A percentile compares a stretch with the other conserved stretches of the same genome.
Conservation (phyloP, 1,140 invertebrate genomes). For the Drosophila arizonae region DNA sequence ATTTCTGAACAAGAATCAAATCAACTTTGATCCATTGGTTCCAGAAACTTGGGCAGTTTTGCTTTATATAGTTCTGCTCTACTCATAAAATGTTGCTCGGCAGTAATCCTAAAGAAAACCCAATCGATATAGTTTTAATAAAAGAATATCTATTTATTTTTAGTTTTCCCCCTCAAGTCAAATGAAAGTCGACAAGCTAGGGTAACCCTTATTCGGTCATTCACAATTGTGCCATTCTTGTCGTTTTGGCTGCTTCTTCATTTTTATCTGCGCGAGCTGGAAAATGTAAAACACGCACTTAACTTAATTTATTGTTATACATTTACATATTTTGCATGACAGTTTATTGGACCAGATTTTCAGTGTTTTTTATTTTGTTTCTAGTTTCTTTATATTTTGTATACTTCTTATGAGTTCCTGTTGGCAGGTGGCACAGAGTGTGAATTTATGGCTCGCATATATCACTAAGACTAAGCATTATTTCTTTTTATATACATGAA, state of each 20-base stretch:
- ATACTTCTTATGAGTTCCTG: background rate
- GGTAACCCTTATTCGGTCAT: background rate
- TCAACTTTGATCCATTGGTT: too few relatives aligned
- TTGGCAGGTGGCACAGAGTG: conserved; percentile 38
- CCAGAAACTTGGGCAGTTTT: too few relatives aligned
- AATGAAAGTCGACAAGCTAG: background rate
- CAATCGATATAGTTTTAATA: too few relatives aligned
- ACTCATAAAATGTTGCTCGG: too few relatives aligned
- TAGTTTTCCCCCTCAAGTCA: too few relatives aligned
- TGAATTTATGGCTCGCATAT: conserved; percentile 11
- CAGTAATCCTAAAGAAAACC: too few relatives aligned
- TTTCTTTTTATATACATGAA: background rate
- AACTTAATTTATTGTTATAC: conserved; percentile 56
- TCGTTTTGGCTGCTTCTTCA: background rate
- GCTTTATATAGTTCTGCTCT: too few relatives aligned
- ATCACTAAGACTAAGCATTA: background rate
- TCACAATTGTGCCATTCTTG: background rate
- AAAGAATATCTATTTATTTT: too few relatives aligned
- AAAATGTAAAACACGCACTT: conserved; percentile 53
- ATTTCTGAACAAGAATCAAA: too few relatives aligned
- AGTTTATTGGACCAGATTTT: conserved; percentile 47
- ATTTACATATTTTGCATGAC: conserved; percentile 64
- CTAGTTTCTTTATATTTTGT: background rate
- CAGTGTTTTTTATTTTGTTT: background rate
- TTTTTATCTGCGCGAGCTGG: conserved; percentile 14